These are phyloP conservation scores for Pecten maximus DNA, from an alignment of 2,888 invertebrate genomes.

Conservation along the genomic window DNA sequence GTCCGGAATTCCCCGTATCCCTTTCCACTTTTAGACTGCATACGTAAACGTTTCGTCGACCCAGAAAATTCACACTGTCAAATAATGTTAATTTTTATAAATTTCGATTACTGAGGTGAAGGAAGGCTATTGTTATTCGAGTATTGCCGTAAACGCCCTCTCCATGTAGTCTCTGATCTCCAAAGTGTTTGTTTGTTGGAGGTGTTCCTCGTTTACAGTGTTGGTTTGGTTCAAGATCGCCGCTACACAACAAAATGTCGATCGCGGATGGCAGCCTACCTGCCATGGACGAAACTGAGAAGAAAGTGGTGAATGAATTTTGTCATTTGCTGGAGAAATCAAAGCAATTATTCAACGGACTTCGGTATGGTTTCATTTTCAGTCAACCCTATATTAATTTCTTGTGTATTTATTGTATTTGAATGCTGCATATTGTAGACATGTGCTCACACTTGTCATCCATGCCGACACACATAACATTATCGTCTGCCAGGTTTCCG, in stretches of 20 bases:
- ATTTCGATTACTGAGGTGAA: conserved; percentile 20
- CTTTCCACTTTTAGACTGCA: background rate
- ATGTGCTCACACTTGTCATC: conserved; percentile 8
- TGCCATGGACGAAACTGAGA: conserved; percentile 79
- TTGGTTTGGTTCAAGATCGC: conserved; percentile 33
- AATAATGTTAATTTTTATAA: conserved; percentile 35
- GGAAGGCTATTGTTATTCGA: conserved; percentile 16
- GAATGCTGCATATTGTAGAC: conserved; percentile 26
- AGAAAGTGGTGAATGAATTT: conserved; percentile 93
- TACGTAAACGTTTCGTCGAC: conserved; percentile 8
- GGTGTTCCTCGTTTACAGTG: conserved; percentile 5
- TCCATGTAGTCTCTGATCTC: conserved; percentile 13
- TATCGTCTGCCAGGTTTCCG: background rate
- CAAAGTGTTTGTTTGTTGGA: conserved; percentile 10
- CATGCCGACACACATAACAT: conserved; percentile 32
- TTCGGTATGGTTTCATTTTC: conserved; percentile 86
- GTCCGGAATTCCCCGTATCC: conserved; percentile 5
- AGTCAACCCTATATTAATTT: background rate
- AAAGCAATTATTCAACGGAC: conserved; percentile 97
- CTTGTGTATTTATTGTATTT: background rate
- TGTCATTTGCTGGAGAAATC: conserved; percentile 97
- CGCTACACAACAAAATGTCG: conserved; percentile 64
- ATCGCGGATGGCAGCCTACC: conserved; percentile 58
- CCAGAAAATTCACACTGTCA: conserved; percentile 32
- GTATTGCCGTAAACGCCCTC: background rate